These are phyloP conservation scores for Hoplodrina blanda DNA, from an alignment of 2,888 invertebrate genomes.

Conservation along the genomic window DNA sequence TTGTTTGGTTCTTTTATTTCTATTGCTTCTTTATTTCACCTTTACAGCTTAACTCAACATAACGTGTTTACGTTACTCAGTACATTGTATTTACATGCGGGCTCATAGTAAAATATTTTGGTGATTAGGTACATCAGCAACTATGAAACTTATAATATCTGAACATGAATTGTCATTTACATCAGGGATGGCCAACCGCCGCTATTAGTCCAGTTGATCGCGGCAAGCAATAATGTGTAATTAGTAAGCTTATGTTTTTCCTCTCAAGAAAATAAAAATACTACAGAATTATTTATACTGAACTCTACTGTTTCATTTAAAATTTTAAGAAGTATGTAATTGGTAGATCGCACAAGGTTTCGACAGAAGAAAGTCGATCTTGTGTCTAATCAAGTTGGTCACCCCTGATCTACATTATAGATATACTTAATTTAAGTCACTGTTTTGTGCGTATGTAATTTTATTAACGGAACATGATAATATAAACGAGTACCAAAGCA, in stretches of 20 bases:
- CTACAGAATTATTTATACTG: too few species aligned
- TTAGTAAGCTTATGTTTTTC: too few species aligned
- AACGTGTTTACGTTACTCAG: conserved; percentile 3
- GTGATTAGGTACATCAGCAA: conserved; percentile 17
- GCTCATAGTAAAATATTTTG: background rate
- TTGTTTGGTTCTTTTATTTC: conserved; percentile 43
- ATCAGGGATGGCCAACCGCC: background rate
- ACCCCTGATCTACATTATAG: too few species aligned
- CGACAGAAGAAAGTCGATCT: too few species aligned
- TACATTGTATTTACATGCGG: conserved; percentile 11
- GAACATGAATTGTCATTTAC: conserved; percentile 17
- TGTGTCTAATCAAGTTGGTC: too few species aligned
- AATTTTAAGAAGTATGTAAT: too few species aligned
- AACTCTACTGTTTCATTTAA: too few species aligned
- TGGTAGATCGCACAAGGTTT: too few species aligned
- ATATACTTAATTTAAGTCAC: background rate
- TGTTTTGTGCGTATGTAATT: conserved; percentile 2
- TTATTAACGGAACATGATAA: background rate
- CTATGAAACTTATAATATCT: background rate
- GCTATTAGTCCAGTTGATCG: too few species aligned
- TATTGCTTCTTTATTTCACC: conserved; percentile 30
- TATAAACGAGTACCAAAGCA: background rate
- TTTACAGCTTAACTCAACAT: conserved; percentile 7
- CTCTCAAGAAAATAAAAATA: too few species aligned
- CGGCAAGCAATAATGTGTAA: too few species aligned